A percentile compares a stretch with the other conserved stretches of the same genome.
Evolutionary conservation across 2,888 invertebrate species (phyloP).

Genomic region (Apotomis capreana): DNA sequence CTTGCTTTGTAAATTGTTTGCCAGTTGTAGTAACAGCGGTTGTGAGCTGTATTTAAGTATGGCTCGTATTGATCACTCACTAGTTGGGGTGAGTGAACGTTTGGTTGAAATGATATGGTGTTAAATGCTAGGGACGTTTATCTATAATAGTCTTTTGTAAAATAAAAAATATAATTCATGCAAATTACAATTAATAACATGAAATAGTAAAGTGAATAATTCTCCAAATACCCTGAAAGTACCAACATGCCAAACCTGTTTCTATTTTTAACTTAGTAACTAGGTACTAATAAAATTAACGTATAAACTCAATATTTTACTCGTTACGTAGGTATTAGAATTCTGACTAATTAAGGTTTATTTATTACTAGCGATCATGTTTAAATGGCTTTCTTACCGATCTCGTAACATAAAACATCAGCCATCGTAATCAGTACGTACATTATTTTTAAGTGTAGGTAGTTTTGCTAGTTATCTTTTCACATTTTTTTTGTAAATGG

Average conservation of each 20-base stretch:
- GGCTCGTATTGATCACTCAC: constrained; percentile 26
- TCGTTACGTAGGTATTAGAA: too few relatives aligned
- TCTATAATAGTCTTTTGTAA: neutral
- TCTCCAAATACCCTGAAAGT: too few relatives aligned
- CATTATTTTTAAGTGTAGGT: too few relatives aligned
- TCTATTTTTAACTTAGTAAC: too few relatives aligned
- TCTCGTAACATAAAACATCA: neutral
- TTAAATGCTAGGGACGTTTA: neutral
- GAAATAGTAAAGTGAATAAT: too few relatives aligned
- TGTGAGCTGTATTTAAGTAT: constrained; percentile 20
- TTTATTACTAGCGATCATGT: neutral
- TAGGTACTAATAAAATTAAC: too few relatives aligned
- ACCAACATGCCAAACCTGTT: too few relatives aligned
- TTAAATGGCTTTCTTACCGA: neutral
- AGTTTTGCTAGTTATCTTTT: too few relatives aligned
- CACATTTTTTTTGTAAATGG: too few relatives aligned
- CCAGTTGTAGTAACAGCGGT: constrained; percentile 7
- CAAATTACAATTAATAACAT: too few relatives aligned
- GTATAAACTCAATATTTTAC: too few relatives aligned
- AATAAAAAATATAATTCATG: too few relatives aligned
- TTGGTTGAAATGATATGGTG: neutral
- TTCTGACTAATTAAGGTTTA: neutral
- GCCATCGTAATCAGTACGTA: neutral
- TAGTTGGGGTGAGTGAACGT: constrained; percentile 4
- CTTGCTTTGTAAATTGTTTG: constrained; percentile 51